Base-by-base conservation (phyloP, 2,888 invertebrate genomes). In the Chloroclysta siterata region DNA sequence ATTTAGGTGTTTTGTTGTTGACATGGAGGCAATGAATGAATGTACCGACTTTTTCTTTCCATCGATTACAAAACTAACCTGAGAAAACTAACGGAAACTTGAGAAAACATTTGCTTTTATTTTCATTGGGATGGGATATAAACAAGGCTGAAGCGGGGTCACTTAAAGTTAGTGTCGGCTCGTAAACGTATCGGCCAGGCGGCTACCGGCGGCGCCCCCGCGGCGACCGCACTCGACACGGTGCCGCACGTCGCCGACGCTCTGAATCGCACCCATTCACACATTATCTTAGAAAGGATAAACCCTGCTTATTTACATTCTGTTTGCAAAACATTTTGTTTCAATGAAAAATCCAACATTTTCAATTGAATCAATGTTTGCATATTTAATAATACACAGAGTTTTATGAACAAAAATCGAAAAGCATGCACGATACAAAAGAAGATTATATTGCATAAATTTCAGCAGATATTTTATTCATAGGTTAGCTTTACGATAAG, bases 181-280 rank as follows among this genome's bases (percentile, higher is more conserved):
- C 90, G 90, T 91, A 90, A 91, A 89, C 89, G 90, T 90, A 90
- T 88, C 88, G 88, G 85, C 78, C 79, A 80, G 78, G 81, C 83
- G 79, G 84, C 84, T 83, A 81, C 84, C 78, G 81, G 73, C 71
- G 67, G 72, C 82, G 84, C 87, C 90, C 90, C 90, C 90, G 90
- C 89, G 89, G 92, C 91, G 90, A 90, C 91, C 92, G 90, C 90
- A 90, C 90, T 89, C 90, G 89, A 89, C 92, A 89, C 89, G 90
- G 87, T 78, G 85, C 84, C 84, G 90, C 90, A 89, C 90, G 91
- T 88, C 89, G 90, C 84, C 90, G 88, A 82, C 87, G 86, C 90
- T 87, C 84, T 83, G 87, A 88, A 89, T 89, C 89, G 91, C 90
- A 92, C 88, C 89, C 91, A 89, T 90, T 90, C 90, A 89, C 79